These are phyloP conservation scores for Caenorhabditis zanzibari DNA, from an alignment of 2,888 invertebrate genomes.

Conservation along the genomic window DNA sequence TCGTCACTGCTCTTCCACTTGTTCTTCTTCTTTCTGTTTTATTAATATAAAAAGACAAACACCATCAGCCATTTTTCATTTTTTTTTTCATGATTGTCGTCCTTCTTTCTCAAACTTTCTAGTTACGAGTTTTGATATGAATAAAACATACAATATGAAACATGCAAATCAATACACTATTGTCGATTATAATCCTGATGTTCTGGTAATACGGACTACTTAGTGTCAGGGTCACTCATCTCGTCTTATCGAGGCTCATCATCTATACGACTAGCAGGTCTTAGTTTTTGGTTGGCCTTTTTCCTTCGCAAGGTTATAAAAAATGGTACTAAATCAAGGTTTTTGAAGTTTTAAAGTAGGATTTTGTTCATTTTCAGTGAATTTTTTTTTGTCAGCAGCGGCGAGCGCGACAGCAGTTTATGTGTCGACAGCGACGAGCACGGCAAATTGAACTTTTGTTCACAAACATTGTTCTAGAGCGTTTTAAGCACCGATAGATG, in stretches of 20 bases:
- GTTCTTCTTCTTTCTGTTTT: slow-evolving; percentile 31
- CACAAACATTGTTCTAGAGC: too few species aligned
- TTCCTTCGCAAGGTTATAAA: too few species aligned
- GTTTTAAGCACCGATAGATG: too few species aligned
- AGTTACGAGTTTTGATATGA: slow-evolving; percentile 33
- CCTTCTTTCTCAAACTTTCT: slow-evolving; percentile 16
- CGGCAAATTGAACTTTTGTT: too few species aligned
- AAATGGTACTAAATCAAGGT: too few species aligned
- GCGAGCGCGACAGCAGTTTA: too few species aligned
- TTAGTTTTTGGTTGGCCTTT: too few species aligned
- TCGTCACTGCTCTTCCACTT: slow-evolving; percentile 29
- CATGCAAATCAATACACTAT: slow-evolving; percentile 27
- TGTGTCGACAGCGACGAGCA: too few species aligned
- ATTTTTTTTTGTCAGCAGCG: too few species aligned
- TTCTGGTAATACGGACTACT: slow-evolving; percentile 28
- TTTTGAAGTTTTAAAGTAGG: neutral
- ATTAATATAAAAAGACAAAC: slow-evolving; percentile 21
- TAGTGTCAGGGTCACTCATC: slow-evolving; percentile 55
- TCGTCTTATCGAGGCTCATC: slow-evolving; percentile 43
- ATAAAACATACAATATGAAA: slow-evolving; percentile 2
- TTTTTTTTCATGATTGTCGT: neutral
- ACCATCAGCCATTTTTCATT: slow-evolving; percentile 10
- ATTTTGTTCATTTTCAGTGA: too few species aligned
- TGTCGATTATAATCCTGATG: slow-evolving; percentile 10
- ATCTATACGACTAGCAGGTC: slow-evolving; percentile 17